phyloP scores from a whole-genome alignment of 2,113 vertebrate genomes.

The Brevimyrus niger region DNA sequence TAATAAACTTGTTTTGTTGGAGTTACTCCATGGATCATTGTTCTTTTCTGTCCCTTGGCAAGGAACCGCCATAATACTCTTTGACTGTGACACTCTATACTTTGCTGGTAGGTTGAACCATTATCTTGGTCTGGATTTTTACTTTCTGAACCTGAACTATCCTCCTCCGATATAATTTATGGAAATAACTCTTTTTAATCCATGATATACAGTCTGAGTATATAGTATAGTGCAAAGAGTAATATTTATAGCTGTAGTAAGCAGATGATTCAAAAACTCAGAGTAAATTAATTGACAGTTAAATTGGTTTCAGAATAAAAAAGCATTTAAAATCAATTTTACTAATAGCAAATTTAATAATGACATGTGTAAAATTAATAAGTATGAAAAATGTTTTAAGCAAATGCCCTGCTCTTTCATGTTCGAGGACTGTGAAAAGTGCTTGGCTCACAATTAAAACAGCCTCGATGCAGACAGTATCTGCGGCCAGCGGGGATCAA shows the following conservation, averaged over 20 bases:
- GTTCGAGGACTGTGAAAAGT: background rate
- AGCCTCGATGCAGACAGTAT: background rate
- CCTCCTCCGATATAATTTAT: background rate
- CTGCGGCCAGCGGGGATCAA: background rate
- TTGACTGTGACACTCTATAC: background rate
- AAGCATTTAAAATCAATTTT: slow-evolving; percentile 4
- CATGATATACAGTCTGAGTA: background rate
- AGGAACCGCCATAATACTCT: background rate
- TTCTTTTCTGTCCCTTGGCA: background rate
- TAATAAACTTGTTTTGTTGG: background rate
- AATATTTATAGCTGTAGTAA: background rate
- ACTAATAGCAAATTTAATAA: background rate
- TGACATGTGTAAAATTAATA: background rate
- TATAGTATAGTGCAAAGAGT: background rate
- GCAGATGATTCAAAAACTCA: background rate
- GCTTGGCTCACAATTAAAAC: background rate
- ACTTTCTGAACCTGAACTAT: background rate
- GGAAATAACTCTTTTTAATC: background rate
- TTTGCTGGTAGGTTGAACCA: background rate
- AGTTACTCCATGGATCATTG: background rate
- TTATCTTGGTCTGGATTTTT: background rate
- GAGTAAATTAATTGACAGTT: background rate
- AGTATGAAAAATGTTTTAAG: background rate
- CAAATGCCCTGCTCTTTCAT: background rate
- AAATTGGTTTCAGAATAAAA: background rate